Conservation (phyloP, 92 coral and sea anemone genomes). For the Ricordea florida region DNA sequence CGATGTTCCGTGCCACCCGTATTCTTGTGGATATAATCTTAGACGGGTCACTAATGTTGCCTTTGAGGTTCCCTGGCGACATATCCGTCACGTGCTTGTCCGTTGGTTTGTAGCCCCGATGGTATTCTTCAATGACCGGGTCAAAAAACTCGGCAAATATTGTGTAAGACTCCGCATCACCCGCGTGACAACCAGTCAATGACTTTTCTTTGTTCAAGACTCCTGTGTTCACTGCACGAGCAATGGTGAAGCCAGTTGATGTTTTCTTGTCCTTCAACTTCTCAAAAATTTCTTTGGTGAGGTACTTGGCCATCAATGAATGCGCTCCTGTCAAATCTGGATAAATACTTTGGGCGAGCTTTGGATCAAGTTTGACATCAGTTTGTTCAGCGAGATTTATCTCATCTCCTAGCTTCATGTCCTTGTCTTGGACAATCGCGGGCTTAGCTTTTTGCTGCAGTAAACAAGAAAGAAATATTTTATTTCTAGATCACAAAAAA, state of each 20-base stretch:
- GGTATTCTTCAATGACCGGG: constrained; percentile 67
- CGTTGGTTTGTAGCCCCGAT: constrained; percentile 52
- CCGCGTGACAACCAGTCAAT: constrained; percentile 67
- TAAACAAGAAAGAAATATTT: too few species aligned
- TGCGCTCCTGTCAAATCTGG: constrained; percentile 28
- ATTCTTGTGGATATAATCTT: constrained; percentile 70
- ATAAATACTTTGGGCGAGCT: constrained; percentile 60
- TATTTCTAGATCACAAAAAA: too few species aligned
- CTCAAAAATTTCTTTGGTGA: constrained; percentile 46
- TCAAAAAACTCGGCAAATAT: constrained; percentile 66
- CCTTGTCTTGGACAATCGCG: constrained; percentile 28
- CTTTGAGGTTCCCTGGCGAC: constrained; percentile 49
- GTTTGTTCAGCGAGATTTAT: constrained; percentile 25
- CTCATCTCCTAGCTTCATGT: constrained; percentile 34
- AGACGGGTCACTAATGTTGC: constrained; percentile 44
- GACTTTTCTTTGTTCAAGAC: constrained; percentile 43
- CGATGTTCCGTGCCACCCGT: constrained; percentile 70
- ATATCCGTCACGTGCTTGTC: constrained; percentile 64
- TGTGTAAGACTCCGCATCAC: constrained; percentile 65
- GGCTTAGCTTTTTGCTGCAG: too few species aligned
- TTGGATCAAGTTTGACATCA: constrained; percentile 62
- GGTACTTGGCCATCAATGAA: constrained; percentile 3
- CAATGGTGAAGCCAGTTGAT: constrained; percentile 61
- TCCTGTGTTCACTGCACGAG: constrained; percentile 70
- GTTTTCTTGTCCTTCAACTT: constrained; percentile 45